These are phyloP conservation scores for Acrobasis repandana DNA, from an alignment of 2,888 invertebrate genomes.

Conservation along the genomic window DNA sequence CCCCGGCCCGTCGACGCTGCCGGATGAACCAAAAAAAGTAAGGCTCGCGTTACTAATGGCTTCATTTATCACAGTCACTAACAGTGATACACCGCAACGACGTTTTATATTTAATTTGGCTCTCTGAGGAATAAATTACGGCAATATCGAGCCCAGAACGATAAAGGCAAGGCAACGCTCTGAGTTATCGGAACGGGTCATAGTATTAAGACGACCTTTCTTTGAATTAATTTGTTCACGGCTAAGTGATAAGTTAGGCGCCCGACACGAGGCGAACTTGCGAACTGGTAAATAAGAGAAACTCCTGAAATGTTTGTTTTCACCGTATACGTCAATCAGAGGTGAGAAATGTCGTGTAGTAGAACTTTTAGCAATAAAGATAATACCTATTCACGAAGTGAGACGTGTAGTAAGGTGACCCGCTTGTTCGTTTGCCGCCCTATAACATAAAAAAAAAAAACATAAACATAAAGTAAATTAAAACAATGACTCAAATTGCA, in stretches of 20 bases:
- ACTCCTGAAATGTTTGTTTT: constrained; percentile 45
- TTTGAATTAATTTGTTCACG: constrained; percentile 74
- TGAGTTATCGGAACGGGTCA: constrained; percentile 73
- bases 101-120: constrained; percentile 83
- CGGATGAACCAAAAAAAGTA: constrained; percentile 82
- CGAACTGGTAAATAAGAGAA: constrained; percentile 47
- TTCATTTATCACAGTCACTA: constrained; percentile 83
- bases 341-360: constrained; percentile 38
- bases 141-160: constrained; percentile 72
- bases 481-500: constrained; percentile 57
- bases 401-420: constrained; percentile 54
- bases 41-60: constrained; percentile 82
- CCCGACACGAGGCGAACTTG: constrained; percentile 55
- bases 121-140: constrained; percentile 78
- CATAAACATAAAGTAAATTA: too few relatives aligned
- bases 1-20: constrained; percentile 72
- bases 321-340: constrained; percentile 45
- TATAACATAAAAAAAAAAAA: too few relatives aligned
- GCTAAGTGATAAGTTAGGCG: constrained; percentile 75
- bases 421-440: too few relatives aligned
- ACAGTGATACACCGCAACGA: constrained; percentile 82
- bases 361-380: constrained; percentile 54
- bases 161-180: constrained; percentile 67
- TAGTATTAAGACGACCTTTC: constrained; percentile 66
- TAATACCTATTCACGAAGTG: constrained; percentile 55